Evolutionary conservation across 1,140 invertebrate species (phyloP).

Genomic region (Holcopasites calliopsidis): DNA sequence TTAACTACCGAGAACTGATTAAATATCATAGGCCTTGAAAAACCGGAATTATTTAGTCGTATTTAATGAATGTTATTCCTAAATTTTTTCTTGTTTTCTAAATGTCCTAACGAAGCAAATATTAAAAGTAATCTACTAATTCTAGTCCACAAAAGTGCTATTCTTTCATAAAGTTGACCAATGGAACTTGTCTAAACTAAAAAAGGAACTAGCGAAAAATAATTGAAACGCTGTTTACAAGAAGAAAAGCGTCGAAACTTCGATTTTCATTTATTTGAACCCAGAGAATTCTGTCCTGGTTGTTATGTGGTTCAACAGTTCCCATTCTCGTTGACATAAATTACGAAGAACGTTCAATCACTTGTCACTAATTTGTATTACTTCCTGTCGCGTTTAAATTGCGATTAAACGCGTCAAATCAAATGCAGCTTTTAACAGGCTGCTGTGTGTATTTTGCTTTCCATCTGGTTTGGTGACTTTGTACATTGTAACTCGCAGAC

Average conservation of each 20-base stretch:
- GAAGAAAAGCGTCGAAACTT: neutral
- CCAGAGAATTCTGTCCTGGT: neutral
- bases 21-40: neutral
- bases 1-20: neutral
- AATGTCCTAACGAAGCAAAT: too few species aligned
- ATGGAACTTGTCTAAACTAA: neutral
- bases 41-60: too few species aligned
- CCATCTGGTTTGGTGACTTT: slow-evolving; percentile 6
- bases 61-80: too few species aligned
- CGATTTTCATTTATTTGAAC: neutral
- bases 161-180: neutral
- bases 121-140: too few species aligned
- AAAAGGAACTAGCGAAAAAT: neutral
- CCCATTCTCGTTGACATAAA: slow-evolving; percentile 17
- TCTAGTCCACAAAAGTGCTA: too few species aligned
- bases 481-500: neutral
- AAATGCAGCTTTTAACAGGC: slow-evolving; percentile 3
- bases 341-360: slow-evolving; percentile 8
- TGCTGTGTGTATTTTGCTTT: neutral
- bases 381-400: neutral
- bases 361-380: slow-evolving; percentile 34
- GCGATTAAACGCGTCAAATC: slow-evolving; percentile 7
- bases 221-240: neutral
- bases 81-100: too few species aligned
- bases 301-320: neutral